Conservation (phyloP, 2,888 invertebrate genomes). For the Helicoverpa assulta region DNA sequence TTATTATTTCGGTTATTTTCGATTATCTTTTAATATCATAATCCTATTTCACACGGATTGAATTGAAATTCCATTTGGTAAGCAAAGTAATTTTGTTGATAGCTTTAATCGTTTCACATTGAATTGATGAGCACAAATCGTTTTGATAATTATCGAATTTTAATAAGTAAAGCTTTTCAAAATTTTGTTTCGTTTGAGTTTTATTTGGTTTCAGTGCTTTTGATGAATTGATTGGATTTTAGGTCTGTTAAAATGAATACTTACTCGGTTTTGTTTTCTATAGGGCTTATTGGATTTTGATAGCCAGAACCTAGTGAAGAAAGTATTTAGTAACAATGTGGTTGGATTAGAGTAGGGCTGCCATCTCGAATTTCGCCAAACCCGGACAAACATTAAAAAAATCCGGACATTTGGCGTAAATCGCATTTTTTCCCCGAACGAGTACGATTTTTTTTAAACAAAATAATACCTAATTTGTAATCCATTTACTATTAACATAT, state of each 20-base stretch:
- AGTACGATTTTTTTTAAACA: too few species aligned
- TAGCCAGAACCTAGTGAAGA: too few species aligned
- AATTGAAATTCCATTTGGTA: constrained; percentile 43
- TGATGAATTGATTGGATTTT: constrained; percentile 22
- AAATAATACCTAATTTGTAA: too few species aligned
- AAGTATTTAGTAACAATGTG: too few species aligned
- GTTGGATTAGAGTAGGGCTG: too few species aligned
- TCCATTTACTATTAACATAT: too few species aligned
- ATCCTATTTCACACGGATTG: constrained; percentile 26
- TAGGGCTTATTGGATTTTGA: too few species aligned
- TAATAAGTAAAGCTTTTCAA: constrained; percentile 26
- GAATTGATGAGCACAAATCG: constrained; percentile 49
- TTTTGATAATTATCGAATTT: constrained; percentile 53
- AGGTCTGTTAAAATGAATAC: not conserved
- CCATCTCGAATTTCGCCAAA: too few species aligned
- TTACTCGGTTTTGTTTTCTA: not conserved
- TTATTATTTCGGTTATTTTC: not conserved
- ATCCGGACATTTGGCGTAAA: too few species aligned
- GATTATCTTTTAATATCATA: constrained; percentile 18
- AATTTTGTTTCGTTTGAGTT: constrained; percentile 19
- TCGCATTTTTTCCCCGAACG: too few species aligned
- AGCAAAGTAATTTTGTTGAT: constrained; percentile 57
- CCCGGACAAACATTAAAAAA: too few species aligned
- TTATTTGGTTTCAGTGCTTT: constrained; percentile 15
- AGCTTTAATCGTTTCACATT: constrained; percentile 31